Evolutionary conservation across 2,797 vertebrate genomes (phyloP), one percentile per base, ranked within the genome.

Genomic region (Tiaroga cobitis): DNA sequence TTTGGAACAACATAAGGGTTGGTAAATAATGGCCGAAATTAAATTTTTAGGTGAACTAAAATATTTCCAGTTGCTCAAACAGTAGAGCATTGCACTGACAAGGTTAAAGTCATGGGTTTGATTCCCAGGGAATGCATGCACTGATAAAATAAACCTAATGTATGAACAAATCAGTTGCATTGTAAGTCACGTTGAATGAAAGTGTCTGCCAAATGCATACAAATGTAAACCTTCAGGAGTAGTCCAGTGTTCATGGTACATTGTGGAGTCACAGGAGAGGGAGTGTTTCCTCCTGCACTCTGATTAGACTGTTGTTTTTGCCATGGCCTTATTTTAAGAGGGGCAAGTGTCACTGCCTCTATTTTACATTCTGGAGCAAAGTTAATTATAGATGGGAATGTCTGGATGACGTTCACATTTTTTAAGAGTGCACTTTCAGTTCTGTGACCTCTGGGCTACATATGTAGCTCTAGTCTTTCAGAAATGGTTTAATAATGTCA

Each of bases 361-460:
- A 86, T 89, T 87, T 72, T 15, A 61, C 80, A 87, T 79, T 89
- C 54, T 87, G 59, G 54, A 80, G 79, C 77, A 43, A 67, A 54
- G 78, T 83, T 92, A 89, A 83, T 85, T 90, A 89, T 88, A 87
- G 81, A 85, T 63, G 37, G 51, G 82, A 88, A 84, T 86, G 78
- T 79, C 81, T 87, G 70, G 41, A 46, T 88, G 61, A 83, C 63
- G 26, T 72, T 80, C 68, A 41, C 19, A 5, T 51, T 85, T 46
- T 75, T 34, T 37, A 78, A 85, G 54, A 86, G 70, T 56, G 67
- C 0, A 29, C 49, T 85, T 69, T 73, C 10, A 83, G 65, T 78
- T 73, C 73, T 51, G 78, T 84, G 73, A 82, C 41, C 68, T 68
- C 77, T 39, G 46, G 29, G 34, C 49, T 84, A 29, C 39, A 74